phyloP scores from a whole-genome alignment of 2,113 vertebrate genomes.

The Gulo gulo region DNA sequence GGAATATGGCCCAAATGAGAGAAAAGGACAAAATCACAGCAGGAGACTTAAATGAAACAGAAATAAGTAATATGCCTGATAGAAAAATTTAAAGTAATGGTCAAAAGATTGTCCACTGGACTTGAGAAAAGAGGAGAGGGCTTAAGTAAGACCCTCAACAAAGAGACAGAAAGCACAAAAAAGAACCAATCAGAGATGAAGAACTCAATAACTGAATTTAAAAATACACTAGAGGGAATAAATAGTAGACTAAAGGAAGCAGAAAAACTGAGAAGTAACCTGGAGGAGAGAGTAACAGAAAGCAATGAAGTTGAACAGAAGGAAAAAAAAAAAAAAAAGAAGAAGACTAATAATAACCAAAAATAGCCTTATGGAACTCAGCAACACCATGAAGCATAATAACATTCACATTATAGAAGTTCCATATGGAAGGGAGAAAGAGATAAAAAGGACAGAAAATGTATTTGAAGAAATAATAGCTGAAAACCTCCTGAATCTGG shows the following conservation, averaged over 20 bases:
- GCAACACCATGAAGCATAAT: not conserved
- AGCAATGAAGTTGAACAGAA: not conserved
- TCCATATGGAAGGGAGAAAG: too few relatives aligned
- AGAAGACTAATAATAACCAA: not conserved
- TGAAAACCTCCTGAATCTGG: too few relatives aligned
- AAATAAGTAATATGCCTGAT: too few relatives aligned
- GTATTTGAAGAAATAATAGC: too few relatives aligned
- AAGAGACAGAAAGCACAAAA: not conserved
- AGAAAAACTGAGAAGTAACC: not conserved
- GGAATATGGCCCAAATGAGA: too few relatives aligned
- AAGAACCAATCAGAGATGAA: not conserved
- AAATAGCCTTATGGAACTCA: not conserved
- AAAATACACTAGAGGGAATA: not conserved
- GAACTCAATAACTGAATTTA: not conserved
- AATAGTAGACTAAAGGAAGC: not conserved
- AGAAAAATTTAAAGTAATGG: too few relatives aligned
- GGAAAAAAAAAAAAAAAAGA: not conserved
- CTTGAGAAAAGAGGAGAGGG: not conserved
- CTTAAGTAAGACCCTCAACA: not conserved
- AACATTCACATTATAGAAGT: too few relatives aligned
- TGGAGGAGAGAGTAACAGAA: not conserved
- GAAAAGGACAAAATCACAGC: too few relatives aligned
- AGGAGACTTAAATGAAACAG: too few relatives aligned
- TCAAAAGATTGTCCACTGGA: too few relatives aligned
- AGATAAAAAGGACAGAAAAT: too few relatives aligned